These are phyloP conservation scores for Linyphia triangularis DNA, from an alignment of 2,888 invertebrate species.

Conservation along the genomic window DNA sequence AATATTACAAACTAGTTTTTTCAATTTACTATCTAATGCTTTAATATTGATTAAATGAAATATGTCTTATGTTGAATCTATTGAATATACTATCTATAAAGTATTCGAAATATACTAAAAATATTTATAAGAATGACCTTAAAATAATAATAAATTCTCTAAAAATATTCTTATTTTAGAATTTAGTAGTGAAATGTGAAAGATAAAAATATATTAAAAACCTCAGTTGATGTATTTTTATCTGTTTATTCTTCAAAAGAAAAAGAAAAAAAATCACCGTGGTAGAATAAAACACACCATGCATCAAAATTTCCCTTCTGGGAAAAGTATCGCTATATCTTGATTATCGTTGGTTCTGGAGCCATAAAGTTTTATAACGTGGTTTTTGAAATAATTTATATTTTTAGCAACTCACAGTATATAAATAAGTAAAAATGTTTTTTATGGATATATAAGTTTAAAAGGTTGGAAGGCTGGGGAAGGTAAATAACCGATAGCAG, in stretches of 20 bases:
- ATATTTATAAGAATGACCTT: too few species aligned
- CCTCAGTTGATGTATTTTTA: constrained; percentile 30
- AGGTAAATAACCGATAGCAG: constrained; percentile 5
- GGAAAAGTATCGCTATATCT: constrained; percentile 43
- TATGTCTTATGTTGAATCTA: too few species aligned
- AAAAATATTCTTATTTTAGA: constrained; percentile 12
- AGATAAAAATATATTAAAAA: constrained; percentile 44
- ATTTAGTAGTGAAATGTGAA: constrained; percentile 7
- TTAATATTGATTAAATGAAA: too few species aligned
- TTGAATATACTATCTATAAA: too few species aligned
- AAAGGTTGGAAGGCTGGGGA: not conserved
- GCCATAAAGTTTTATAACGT: constrained; percentile 63
- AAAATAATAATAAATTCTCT: too few species aligned
- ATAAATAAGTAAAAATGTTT: constrained; percentile 20
- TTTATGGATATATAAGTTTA: constrained; percentile 6
- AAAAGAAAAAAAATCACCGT: constrained; percentile 41
- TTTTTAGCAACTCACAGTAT: not conserved
- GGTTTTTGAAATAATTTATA: constrained; percentile 44
- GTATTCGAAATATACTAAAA: too few species aligned
- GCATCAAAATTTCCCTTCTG: constrained; percentile 39
- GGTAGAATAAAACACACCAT: constrained; percentile 9
- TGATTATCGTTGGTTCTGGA: constrained; percentile 41
- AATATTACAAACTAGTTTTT: too few species aligned
- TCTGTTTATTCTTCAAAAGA: constrained; percentile 20
- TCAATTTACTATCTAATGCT: too few species aligned